Conservation (phyloP, 2,797 vertebrate species). For the Microcaecilia unicolor region DNA sequence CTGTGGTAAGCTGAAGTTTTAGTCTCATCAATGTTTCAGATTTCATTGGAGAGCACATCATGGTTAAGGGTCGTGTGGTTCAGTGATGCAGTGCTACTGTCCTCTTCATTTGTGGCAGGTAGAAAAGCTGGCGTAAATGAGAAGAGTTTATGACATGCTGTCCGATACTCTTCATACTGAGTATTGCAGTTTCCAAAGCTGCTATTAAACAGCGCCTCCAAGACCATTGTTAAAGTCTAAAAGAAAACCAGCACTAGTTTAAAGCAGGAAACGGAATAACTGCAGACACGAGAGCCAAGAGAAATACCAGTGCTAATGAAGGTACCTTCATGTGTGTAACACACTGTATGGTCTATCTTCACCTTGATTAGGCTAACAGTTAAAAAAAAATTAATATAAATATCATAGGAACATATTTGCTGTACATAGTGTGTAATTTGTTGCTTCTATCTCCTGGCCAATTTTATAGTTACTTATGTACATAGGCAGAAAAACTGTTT, state of each 20-base stretch:
- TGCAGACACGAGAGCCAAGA: no score
- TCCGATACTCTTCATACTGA: slow-evolving; percentile 55
- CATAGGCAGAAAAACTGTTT: no score
- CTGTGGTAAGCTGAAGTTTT: slow-evolving; percentile 12
- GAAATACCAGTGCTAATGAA: no score
- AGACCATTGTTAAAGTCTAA: slow-evolving; percentile 53
- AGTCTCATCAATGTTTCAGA: slow-evolving; percentile 21
- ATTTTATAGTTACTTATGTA: no score
- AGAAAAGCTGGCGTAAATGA: slow-evolving; percentile 55
- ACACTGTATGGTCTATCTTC: no score
- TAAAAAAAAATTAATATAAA: no score
- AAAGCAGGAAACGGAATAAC: no score
- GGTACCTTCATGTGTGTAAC: no score
- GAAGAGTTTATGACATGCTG: slow-evolving; percentile 53
- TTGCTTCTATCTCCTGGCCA: no score
- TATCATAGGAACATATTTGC: no score
- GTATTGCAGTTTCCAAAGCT: slow-evolving; percentile 54
- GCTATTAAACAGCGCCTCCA: slow-evolving; percentile 53
- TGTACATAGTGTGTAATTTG: no score
- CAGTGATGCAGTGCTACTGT: slow-evolving; percentile 22
- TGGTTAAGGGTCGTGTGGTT: slow-evolving; percentile 42
- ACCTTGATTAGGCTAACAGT: no score
- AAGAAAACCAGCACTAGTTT: neutral
- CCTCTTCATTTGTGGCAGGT: slow-evolving; percentile 37
- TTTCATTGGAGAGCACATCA: slow-evolving; percentile 46